Base-by-base conservation (phyloP, 2,888 invertebrate species). In the Loripinus fragilis region DNA sequence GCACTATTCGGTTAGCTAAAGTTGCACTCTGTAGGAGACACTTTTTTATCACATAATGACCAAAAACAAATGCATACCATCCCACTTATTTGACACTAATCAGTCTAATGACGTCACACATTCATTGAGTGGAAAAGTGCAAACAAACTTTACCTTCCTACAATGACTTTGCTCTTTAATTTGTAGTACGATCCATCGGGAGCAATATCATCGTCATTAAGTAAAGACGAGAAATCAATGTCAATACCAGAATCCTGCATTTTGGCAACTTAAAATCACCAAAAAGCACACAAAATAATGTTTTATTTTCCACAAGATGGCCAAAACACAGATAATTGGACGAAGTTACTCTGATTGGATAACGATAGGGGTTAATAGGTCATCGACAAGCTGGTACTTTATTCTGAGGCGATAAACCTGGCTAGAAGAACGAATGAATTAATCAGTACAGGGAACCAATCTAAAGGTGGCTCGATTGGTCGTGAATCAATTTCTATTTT, bases 201-300 rank as follows among this genome's bases (percentile, higher is more conserved):
- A 1, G 76, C 38, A 12, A 70, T 74, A 30, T 83, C 84, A 23
- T 86, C 85, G 2, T 76, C 77, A 45, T 71, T 80, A 1, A 81
- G 67, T 28, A 85, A 74, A 71, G 80, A 78, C 23, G 69, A 66
- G 45, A 88, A 78, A 74, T 90, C 89, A 28, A 85, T 82, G 74
- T 85, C 88, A 60, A 90, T 90, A 42, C 89, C 89, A 42, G 89
- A 90, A 85, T 90, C 89, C 42, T 85, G 81, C 89, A 89, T 89
- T 70, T 71, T 77, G 33, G 60, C 60, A 28, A 60, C 20, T 8
- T 33, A 60, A 33, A 38, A 28, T 33, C 60, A 33, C 60, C 55
- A 67, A 33, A 35, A 60, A 5, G 33, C 20, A 5, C 5, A 30
- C 33, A 33, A 17, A 20, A 33, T 33, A 8, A 33, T 25, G 23